Evolutionary conservation across 2,113 vertebrate species (phyloP).

Genomic region (Glareola pratincola): DNA sequence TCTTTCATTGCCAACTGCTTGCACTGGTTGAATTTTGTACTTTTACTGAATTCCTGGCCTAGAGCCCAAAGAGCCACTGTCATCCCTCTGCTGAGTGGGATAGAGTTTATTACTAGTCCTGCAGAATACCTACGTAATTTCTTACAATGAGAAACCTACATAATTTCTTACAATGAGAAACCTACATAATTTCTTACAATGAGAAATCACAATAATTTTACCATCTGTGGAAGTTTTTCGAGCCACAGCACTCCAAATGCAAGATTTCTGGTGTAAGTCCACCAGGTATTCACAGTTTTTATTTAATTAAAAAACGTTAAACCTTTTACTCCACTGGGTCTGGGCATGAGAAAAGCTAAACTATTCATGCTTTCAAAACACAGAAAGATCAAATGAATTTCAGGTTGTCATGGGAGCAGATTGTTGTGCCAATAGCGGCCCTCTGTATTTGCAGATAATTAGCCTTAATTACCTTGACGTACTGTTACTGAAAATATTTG

Average conservation of each 20-base stretch:
- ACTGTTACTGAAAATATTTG: neutral
- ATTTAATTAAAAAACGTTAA: slow-evolving; percentile 3
- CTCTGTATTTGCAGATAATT: slow-evolving; percentile 39
- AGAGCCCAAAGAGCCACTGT: neutral
- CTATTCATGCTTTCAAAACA: slow-evolving; percentile 41
- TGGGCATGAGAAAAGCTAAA: slow-evolving; percentile 9
- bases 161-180: slow-evolving; percentile 47
- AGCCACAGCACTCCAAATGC: neutral
- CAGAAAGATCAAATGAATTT: slow-evolving; percentile 31
- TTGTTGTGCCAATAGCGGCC: neutral
- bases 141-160: slow-evolving; percentile 32
- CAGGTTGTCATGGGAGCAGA: neutral
- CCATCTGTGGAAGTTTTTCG: neutral
- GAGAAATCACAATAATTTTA: slow-evolving; percentile 45
- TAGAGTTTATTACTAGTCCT: slow-evolving; percentile 17
- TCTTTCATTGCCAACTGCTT: neutral
- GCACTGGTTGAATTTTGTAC: neutral
- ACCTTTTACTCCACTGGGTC: neutral
- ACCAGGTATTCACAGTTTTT: neutral
- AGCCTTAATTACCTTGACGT: slow-evolving; percentile 4
- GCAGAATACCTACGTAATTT: slow-evolving; percentile 14
- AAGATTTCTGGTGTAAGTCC: slow-evolving; percentile 25
- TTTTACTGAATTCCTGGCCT: neutral
- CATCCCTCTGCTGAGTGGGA: slow-evolving; percentile 4
- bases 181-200: slow-evolving; percentile 37